Evolutionary conservation across 37 sponge, comb jelly and placozoan genomes (phyloP).

Genomic region (Beroe forskalii): DNA sequence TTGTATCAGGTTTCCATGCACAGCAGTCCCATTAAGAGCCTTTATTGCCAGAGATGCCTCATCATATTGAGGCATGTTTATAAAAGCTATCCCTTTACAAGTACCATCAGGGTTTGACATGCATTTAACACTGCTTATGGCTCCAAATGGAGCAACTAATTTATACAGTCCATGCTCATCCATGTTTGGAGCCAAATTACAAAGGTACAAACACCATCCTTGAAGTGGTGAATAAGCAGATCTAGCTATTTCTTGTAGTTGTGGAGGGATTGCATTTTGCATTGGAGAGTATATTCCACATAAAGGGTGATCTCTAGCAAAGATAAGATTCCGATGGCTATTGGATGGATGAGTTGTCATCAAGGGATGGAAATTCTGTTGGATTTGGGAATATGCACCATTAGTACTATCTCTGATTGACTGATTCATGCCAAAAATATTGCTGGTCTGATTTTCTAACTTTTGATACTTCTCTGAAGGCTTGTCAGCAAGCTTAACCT

Average conservation of each 20-base stretch:
- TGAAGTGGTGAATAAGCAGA: conserved; percentile 63
- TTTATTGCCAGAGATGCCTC: conserved; percentile 79
- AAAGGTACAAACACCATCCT: conserved; percentile 80
- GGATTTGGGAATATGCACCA: conserved; percentile 39
- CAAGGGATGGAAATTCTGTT: conserved; percentile 58
- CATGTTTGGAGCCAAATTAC: conserved; percentile 78
- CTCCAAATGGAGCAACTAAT: conserved; percentile 86
- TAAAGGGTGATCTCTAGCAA: conserved; percentile 44
- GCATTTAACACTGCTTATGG: conserved; percentile 84
- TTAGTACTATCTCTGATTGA: neutral
- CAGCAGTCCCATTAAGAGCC: conserved; percentile 71
- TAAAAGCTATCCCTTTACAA: conserved; percentile 88
- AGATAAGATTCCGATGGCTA: conserved; percentile 20
- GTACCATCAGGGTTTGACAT: conserved; percentile 70
- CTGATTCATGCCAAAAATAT: conserved; percentile 8
- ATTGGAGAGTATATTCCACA: conserved; percentile 1
- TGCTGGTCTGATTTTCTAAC: neutral
- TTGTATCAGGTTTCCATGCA: conserved; percentile 81
- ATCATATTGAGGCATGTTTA: conserved; percentile 93
- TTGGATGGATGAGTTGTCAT: conserved; percentile 38
- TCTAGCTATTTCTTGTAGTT: conserved; percentile 61
- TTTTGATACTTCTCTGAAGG: conserved; percentile 59
- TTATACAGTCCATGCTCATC: conserved; percentile 85
- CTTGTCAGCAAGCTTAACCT: conserved; percentile 71
- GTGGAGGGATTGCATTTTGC: conserved; percentile 51